These are phyloP conservation scores for Hemicrepidius hirtus DNA, from an alignment of 2,888 invertebrate species.

Conservation along the genomic window DNA sequence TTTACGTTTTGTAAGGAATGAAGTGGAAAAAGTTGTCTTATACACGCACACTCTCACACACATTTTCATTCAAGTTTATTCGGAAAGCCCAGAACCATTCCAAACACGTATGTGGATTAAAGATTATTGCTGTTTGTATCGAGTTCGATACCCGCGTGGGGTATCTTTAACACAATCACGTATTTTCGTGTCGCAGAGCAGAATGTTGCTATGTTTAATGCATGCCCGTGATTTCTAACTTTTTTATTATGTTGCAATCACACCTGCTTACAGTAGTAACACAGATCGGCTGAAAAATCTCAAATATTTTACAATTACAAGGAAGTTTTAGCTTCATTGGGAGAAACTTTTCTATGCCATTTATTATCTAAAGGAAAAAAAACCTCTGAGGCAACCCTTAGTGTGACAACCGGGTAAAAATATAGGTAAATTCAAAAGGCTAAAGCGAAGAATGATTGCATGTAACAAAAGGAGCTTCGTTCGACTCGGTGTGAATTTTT, in stretches of 20 bases:
- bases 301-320: neutral
- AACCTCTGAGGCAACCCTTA: constrained; percentile 15
- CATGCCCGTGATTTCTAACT: constrained; percentile 31
- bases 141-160: constrained; percentile 26
- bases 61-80: constrained; percentile 19
- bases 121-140: constrained; percentile 37
- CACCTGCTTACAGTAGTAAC: constrained; percentile 2
- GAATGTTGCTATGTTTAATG: constrained; percentile 35
- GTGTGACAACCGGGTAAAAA: constrained; percentile 28
- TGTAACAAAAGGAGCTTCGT: constrained; percentile 32
- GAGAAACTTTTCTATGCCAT: constrained; percentile 24
- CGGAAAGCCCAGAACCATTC: constrained; percentile 12
- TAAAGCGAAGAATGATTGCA: constrained; percentile 30
- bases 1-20: neutral
- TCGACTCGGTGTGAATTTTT: constrained; percentile 15
- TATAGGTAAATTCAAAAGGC: constrained; percentile 31
- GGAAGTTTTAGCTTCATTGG: neutral
- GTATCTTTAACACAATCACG: constrained; percentile 38
- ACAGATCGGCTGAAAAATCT: constrained; percentile 2
- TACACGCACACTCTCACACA: constrained; percentile 4
- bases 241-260: constrained; percentile 34
- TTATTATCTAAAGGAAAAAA: constrained; percentile 26
- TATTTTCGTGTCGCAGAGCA: constrained; percentile 35
- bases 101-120: constrained; percentile 34
- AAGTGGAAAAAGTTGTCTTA: constrained; percentile 16